Percentiles rank a stretch among this genome's conserved stretches.
These are phyloP conservation scores for Protobothrops mucrosquamatus DNA, from an alignment of 2,113 vertebrate species.

Conservation along the genomic window DNA sequence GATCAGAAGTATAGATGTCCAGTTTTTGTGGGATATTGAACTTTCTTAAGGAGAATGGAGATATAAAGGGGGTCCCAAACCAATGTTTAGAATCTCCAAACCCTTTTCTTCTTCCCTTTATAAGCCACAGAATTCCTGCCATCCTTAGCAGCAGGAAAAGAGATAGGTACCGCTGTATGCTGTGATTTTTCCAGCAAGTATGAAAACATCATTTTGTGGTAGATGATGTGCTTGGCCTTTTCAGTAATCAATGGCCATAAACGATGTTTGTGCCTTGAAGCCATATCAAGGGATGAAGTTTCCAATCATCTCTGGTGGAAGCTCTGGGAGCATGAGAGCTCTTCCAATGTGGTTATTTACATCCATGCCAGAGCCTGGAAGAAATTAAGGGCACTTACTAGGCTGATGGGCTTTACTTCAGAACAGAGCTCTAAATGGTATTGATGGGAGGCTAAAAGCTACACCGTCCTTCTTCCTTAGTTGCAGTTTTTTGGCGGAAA, in stretches of 20 bases:
- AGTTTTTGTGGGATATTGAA: background rate
- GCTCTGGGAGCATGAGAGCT: slow-evolving; percentile 39
- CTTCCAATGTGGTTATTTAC: slow-evolving; percentile 50
- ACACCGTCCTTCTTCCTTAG: slow-evolving; percentile 54
- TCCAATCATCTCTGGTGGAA: slow-evolving; percentile 64
- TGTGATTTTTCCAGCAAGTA: slow-evolving; percentile 52
- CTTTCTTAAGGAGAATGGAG: background rate
- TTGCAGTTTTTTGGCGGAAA: slow-evolving; percentile 13
- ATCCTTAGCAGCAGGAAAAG: background rate
- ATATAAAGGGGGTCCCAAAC: no score
- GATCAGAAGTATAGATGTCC: background rate
- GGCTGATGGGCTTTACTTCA: slow-evolving; percentile 53
- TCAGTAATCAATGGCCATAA: slow-evolving; percentile 62
- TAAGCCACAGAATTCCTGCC: slow-evolving; percentile 9
- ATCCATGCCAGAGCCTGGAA: slow-evolving; percentile 40
- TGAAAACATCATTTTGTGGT: slow-evolving; percentile 73
- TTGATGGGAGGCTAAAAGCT: slow-evolving; percentile 66
- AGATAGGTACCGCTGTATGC: slow-evolving; percentile 13
- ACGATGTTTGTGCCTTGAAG: slow-evolving; percentile 66
- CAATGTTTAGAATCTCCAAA: background rate
- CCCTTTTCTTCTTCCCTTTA: background rate
- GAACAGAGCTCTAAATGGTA: slow-evolving; percentile 71
- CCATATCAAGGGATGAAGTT: slow-evolving; percentile 63
- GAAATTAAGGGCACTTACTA: slow-evolving; percentile 55
- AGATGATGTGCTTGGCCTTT: slow-evolving; percentile 71